Base-by-base conservation (phyloP, 2,797 vertebrate genomes). In the Sebastes cheni region DNA sequence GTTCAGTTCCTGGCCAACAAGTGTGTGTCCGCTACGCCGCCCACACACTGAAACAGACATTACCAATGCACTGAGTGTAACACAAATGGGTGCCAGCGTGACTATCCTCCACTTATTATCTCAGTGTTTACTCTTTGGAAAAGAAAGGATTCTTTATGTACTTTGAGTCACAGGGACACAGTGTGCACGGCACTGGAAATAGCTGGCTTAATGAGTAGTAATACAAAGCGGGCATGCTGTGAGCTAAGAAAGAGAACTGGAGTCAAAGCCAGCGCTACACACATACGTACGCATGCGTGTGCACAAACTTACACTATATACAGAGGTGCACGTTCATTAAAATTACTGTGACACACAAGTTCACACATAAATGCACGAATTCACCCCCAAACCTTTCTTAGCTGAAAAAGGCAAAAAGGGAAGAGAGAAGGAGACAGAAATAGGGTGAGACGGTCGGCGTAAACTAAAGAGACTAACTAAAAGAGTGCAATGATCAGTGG, bases 91-190 rank as follows among this genome's bases (percentile, higher is more conserved):
- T 64, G 67, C 77, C 84, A 75, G 68, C 25, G 50, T 80, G 77
- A 86, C 83, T 78, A 71, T 81, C 39, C 89, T 84, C 58, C 67
- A 76, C 60, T 82, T 80, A 68, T 89, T 83, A 85, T 87, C 62
- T 76, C 70, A 20, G 18, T 50, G 71, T 84, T 84, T 84, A 81
- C 67, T 64, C 67, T 58, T 27, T 12, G 50, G 75, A 80, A 83
- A 83, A 70, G 39, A 89, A 69, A 78, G 79, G 23, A 79, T 68
- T 83, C 62, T 67, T 32, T 32, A n/a, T 72, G 79, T 79, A 67
- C 67, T 77, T 52, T 58, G 32, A 67, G 67, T 34, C 61, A 58
- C 76, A 27, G 59, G 56, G 64, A 2, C 39, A 80, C 78, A 81
- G 56, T 62, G 60, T 62, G 34, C 16, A 66, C 12, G 27, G 50